Evolutionary conservation across 1,140 invertebrate species (phyloP), one percentile per base, ranked within the genome.

Genomic region (Eueides isabella): DNA sequence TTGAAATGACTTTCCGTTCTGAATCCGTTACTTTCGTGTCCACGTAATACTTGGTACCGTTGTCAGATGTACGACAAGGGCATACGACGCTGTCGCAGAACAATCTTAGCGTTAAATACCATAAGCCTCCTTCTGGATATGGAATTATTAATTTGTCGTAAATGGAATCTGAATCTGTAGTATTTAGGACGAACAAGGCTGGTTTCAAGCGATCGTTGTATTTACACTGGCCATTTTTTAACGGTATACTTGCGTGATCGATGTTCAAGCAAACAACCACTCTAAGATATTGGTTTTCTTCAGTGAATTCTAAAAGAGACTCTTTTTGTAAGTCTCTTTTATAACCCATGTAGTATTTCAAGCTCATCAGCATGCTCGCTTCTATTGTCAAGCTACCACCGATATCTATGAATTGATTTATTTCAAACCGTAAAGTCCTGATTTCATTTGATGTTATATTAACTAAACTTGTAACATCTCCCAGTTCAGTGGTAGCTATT

Each of bases 41-140:
- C 16, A 92, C 85, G 35, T 90, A 89, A 76, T 94, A 94, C 67
- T 88, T 90, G 0, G 86, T 91, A 5, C 84, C 85, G 71, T 94
- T 91, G 16, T 89, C 79, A 16, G 86, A 88, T 6, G 88, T 89
- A 1, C 69, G 81, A 80, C 92, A 93, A 19, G 93, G 93, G 77
- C 92, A 94, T 1, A 93, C 92, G 1, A 83, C 82, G 11, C 85
- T 87, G 55, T 94, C 93, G 70, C 95, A 95, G 81, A 96, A 97
- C 26, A 96, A 80, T 16, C 94, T 94, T 55, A 96, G 88, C 4
- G 95, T 96, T 9, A 97, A 81, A 87, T 96, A 97, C 97, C 97
- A 98, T 16, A 89, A 87, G 0, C 97, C 97, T 16, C 95, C 95
- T 82, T 97, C 96, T 0, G 97, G 97, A 85, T 95, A 98, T 2